Percentiles rank a stretch among this genome's conserved stretches.
Conservation (phyloP, 2,888 invertebrate genomes). For the Cartodere bifasciata region DNA sequence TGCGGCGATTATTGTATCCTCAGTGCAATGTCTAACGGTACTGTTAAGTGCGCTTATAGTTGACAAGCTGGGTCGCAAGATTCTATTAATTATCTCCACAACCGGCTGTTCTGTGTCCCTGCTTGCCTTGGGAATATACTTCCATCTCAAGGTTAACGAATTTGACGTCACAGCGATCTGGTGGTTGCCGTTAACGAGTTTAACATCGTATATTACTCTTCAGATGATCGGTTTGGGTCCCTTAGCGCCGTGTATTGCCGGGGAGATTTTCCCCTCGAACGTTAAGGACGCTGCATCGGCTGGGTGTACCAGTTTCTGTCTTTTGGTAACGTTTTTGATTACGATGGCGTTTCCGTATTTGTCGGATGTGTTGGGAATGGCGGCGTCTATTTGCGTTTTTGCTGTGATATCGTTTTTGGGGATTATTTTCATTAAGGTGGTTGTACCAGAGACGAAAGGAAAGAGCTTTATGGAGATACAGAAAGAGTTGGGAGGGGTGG, state of each 20-base stretch:
- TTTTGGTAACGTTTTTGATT: background rate
- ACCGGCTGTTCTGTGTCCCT: conserved; percentile 51
- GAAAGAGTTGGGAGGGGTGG: too few relatives aligned
- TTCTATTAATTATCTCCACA: conserved; percentile 56
- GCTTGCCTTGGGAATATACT: conserved; percentile 59
- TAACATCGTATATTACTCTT: conserved; percentile 57
- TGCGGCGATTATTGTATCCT: conserved; percentile 62
- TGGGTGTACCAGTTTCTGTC: background rate
- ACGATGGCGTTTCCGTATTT: background rate
- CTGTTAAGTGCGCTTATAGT: conserved; percentile 56
- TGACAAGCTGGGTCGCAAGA: conserved; percentile 60
- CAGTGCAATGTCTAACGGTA: conserved; percentile 60
- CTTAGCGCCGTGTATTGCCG: conserved; percentile 68
- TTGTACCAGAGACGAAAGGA: too few relatives aligned
- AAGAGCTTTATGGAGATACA: too few relatives aligned
- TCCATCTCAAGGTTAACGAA: conserved; percentile 44
- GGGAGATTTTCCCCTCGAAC: conserved; percentile 67
- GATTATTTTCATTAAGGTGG: too few relatives aligned
- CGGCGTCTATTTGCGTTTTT: too few relatives aligned
- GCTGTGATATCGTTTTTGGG: too few relatives aligned
- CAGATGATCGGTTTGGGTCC: conserved; percentile 62
- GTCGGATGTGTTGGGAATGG: conserved; percentile 1
- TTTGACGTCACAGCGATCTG: conserved; percentile 31
- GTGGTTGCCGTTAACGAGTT: conserved; percentile 56
- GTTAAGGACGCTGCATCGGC: conserved; percentile 39